Evolutionary conservation across 2,888 invertebrate genomes (phyloP).

Genomic region (Anagyrus pseudococci): DNA sequence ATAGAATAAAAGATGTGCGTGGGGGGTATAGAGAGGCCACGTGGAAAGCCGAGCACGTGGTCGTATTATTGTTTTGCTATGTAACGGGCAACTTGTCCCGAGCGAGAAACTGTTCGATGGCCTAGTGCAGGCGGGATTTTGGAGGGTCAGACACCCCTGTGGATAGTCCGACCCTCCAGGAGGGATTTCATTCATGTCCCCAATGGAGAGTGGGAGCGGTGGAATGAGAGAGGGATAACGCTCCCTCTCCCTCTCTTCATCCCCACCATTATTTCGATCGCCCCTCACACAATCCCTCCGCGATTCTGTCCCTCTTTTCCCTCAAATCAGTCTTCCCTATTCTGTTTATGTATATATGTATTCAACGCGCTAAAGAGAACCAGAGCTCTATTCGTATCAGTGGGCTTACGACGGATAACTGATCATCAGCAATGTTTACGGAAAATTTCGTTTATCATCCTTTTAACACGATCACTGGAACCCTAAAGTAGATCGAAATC

Average conservation of each 20-base stretch:
- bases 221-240: no score
- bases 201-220: conserved; percentile 47
- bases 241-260: conserved; percentile 8
- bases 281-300: conserved; percentile 20
- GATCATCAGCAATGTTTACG: no score
- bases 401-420: no score
- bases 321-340: no score
- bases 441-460: no score
- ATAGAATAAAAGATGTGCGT: no score
- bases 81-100: conserved; percentile 47
- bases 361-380: no score
- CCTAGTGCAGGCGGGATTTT: conserved; percentile 39
- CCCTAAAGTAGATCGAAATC: no score
- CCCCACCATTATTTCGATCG: conserved; percentile 19
- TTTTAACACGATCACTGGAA: no score
- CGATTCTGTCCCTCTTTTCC: conserved; percentile 3
- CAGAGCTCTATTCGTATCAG: no score
- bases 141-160: conserved; percentile 58
- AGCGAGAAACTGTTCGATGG: conserved; percentile 43
- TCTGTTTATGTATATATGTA: no score
- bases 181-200: conserved; percentile 61
- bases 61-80: conserved; percentile 56
- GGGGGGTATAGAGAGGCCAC: background rate
- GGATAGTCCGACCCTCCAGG: conserved; percentile 53
- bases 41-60: conserved; percentile 44